These are phyloP conservation scores for Drosophila meridiana DNA, from an alignment of 2,888 invertebrate species.

Conservation along the genomic window DNA sequence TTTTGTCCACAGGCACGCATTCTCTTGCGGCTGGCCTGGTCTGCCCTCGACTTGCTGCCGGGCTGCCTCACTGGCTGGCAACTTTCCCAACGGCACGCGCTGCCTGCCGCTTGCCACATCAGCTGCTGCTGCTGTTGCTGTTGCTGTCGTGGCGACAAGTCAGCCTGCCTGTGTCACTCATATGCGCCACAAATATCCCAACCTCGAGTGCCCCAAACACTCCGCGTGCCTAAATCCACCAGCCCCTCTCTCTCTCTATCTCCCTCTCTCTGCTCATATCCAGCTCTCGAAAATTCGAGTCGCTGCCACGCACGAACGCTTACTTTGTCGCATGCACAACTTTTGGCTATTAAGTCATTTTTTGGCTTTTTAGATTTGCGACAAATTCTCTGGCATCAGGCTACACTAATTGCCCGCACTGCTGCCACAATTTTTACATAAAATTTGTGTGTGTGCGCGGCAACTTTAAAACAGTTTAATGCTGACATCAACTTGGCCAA, in stretches of 20 bases:
- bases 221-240: slow-evolving; percentile 9
- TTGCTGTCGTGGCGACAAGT: slow-evolving; percentile 60
- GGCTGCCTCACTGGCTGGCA: slow-evolving; percentile 55
- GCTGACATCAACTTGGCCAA: slow-evolving; percentile 43
- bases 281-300: slow-evolving; percentile 28
- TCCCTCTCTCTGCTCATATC: not conserved
- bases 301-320: slow-evolving; percentile 79
- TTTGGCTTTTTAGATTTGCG: slow-evolving; percentile 81
- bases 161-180: slow-evolving; percentile 78
- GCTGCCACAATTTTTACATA: slow-evolving; percentile 67
- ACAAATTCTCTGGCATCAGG: slow-evolving; percentile 65
- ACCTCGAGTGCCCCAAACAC: slow-evolving; percentile 24
- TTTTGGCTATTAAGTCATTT: slow-evolving; percentile 81
- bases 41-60: slow-evolving; percentile 28
- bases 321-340: slow-evolving; percentile 81
- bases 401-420: slow-evolving; percentile 73
- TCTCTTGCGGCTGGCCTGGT: slow-evolving; percentile 61
- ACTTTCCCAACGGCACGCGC: slow-evolving; percentile 81
- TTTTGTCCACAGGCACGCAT: slow-evolving; percentile 81
- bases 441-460: slow-evolving; percentile 18
- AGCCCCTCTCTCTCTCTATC: not conserved
- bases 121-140: slow-evolving; percentile 25
- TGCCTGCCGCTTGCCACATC: slow-evolving; percentile 28
- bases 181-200: slow-evolving; percentile 79
- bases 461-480: slow-evolving; percentile 66